Evolutionary conservation across 2,113 vertebrate genomes (phyloP), one percentile per base, ranked within the genome.

Genomic region (Paramormyrops kingsleyae): DNA sequence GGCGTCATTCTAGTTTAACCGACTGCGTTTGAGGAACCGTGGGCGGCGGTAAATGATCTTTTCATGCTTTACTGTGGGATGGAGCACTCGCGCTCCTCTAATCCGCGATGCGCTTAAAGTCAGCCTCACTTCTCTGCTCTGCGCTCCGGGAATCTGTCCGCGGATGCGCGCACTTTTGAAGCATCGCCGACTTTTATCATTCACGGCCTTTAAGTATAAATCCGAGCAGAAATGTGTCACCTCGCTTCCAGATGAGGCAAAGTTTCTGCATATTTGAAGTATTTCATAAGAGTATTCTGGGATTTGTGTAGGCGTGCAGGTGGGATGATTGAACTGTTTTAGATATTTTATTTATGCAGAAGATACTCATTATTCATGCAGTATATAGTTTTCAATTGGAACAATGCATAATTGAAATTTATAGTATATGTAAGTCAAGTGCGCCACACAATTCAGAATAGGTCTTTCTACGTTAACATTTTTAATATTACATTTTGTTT

Each of bases 31-130:
- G 92, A 94, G 93, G 92, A 92, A 91, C 91, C 91, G 94, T 95
- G 94, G 94, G 95, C 66, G 94, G 93, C 31, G 90, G 91, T 93
- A 93, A 94, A 94, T 95, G 93, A 94, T 95, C 91, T 91, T 92
- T 92, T 94, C 93, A 53, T 77, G 62, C 52, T 80, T 80, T 83
- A 39, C 89, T 77, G 85, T 59, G 66, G 39, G 47, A 90, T 87
- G 44, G 50, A 47, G 31, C 1, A 83, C 74, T 87, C 21, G 24
- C 53, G 15, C 46, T 88, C 66, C 44, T 88, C 27, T 77, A 77
- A 88, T 88, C 88, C 88, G 46, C 42, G n/a, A 77, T 13, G 56
- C 87, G 87, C 59, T 88, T 46, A 88, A 88, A 88, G 59, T 59
- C 87, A 62, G 53, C 59, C 24, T 46, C 35, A 88, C 87, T 44